A percentile compares a stretch with the other conserved stretches of the same genome.
Conservation (phyloP, 2,113 vertebrate genomes). For the Crocuta crocuta region DNA sequence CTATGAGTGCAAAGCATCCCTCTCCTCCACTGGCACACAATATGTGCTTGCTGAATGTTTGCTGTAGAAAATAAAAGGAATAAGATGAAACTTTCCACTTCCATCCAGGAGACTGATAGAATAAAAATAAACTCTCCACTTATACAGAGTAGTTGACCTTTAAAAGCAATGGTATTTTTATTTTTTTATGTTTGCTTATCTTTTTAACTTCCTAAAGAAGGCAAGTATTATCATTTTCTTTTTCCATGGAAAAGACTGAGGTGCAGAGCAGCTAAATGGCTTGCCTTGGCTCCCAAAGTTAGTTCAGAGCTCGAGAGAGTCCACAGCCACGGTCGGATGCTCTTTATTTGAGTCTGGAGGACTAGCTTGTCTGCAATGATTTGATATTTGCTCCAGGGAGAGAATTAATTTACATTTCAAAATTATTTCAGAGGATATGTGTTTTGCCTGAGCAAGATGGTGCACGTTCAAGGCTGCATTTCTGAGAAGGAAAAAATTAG, state of each 20-base stretch:
- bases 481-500: slow-evolving; percentile 29
- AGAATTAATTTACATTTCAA: slow-evolving; percentile 47
- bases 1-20: not conserved
- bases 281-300: not conserved
- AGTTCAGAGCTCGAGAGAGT: not conserved
- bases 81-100: not conserved
- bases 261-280: not conserved
- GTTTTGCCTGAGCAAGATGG: slow-evolving; percentile 32
- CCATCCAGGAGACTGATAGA: slow-evolving; percentile 35
- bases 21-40: not conserved
- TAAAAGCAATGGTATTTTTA: slow-evolving; percentile 45
- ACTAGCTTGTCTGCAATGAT: not conserved
- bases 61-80: slow-evolving; percentile 24
- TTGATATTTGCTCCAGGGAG: not conserved
- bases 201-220: slow-evolving; percentile 9
- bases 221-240: slow-evolving; percentile 31
- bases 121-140: slow-evolving; percentile 45
- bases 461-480: slow-evolving; percentile 21
- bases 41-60: not conserved
- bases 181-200: not conserved
- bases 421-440: slow-evolving; percentile 30
- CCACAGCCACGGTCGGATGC: not conserved
- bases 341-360: not conserved
- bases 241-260: not conserved
- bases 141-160: slow-evolving; percentile 64